Evolutionary conservation across 2,113 vertebrate species (phyloP), one percentile per base, ranked within the genome.

Genomic region (Oenanthe melanoleuca): DNA sequence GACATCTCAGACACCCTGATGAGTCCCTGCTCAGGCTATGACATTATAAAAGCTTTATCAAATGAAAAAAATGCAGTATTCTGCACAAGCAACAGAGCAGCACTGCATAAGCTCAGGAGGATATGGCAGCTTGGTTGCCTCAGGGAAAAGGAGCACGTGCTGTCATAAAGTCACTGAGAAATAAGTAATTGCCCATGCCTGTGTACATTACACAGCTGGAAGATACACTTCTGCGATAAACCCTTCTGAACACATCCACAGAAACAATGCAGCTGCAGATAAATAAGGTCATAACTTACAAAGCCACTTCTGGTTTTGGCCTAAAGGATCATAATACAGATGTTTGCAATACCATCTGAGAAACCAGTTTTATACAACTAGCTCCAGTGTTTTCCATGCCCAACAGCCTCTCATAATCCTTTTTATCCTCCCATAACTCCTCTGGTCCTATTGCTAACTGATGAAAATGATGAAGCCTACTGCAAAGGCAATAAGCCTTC

Each of bases 171-270:
- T 93, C 92, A 90, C 85, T 5, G 28, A 92, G 79, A 90, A 81
- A 74, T 67, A 95, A 95, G 88, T 88, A 92, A 95, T 88, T 89
- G 87, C 42, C 78, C 85, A 89, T 55, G 87, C 38, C 85, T 92
- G 67, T 69, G 93, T 91, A 94, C 71, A 74, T 80, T 83, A 89
- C 93, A 80, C 89, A 96, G 92, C 92, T 95, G 95, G 92, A 96
- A 94, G 74, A 93, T n/a, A 80, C 26, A 78, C 59, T 87, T 42
- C 71, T 70, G 79, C 74, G 77, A 49, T 11, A 77, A 82, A 47
- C 47, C 70, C 70, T 1, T 2, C 64, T 86, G 89, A 85, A 94
- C 1, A 6, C 49, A 86, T 31, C 82, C 82, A 67, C 57, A 78
- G 72, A 64, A 88, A 86, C 67, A 80, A 52, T 75, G 81, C 49